Evolutionary conservation across 2,888 invertebrate genomes (phyloP).

Genomic region (Marronus borbonicus): DNA sequence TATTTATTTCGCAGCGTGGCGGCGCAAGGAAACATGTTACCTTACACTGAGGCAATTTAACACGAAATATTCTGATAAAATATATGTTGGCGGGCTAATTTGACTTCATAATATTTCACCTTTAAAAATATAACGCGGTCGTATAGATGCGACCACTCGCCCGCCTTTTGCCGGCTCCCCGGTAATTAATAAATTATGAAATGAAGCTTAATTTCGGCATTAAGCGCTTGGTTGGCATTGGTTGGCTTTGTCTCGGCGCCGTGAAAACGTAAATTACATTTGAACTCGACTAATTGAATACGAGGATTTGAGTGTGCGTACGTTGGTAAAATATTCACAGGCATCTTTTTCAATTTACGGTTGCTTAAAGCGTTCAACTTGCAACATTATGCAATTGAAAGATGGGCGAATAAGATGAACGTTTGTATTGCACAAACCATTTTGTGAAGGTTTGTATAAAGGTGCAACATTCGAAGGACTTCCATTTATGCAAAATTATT

Average conservation of each 20-base stretch:
- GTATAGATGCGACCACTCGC: conserved; percentile 33
- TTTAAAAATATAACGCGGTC: conserved; percentile 50
- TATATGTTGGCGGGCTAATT: conserved; percentile 51
- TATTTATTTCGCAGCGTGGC: conserved; percentile 51
- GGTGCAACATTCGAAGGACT: too few species aligned
- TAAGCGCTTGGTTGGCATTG: conserved; percentile 30
- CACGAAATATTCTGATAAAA: conserved; percentile 52
- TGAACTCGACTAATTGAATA: conserved; percentile 38
- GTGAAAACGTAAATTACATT: conserved; percentile 40
- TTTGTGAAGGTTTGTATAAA: too few species aligned
- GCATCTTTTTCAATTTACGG: background rate
- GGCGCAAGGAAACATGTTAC: conserved; percentile 51
- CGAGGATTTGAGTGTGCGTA: conserved; percentile 8
- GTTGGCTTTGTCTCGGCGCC: conserved; percentile 33
- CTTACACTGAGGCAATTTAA: conserved; percentile 50
- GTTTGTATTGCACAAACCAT: too few species aligned
- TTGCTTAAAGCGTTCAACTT: background rate
- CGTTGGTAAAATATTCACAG: background rate
- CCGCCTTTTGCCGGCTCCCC: conserved; percentile 23
- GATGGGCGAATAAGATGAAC: background rate
- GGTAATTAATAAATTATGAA: conserved; percentile 51
- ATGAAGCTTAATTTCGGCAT: conserved; percentile 50
- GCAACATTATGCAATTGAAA: background rate
- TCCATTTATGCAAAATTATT: too few species aligned
- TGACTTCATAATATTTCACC: conserved; percentile 52